phyloP scores from a whole-genome alignment of 1,140 invertebrate species.

The Dendroctonus ponderosae region DNA sequence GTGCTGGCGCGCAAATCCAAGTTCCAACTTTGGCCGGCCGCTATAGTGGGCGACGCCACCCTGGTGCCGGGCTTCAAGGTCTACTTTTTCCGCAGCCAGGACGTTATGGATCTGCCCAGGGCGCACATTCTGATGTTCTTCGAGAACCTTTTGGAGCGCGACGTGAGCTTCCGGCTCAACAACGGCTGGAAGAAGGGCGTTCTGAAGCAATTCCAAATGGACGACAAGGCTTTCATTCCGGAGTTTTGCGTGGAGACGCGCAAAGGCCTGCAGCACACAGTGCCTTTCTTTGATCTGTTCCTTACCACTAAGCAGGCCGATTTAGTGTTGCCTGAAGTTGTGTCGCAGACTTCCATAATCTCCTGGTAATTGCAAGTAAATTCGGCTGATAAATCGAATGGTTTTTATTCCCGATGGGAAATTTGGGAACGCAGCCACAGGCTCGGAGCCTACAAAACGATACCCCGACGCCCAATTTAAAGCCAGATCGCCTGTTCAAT shows the following conservation, averaged over 20 bases:
- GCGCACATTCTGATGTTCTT: slow-evolving; percentile 20
- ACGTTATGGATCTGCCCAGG: slow-evolving; percentile 17
- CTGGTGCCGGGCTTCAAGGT: slow-evolving; percentile 21
- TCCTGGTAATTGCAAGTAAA: slow-evolving; percentile 12
- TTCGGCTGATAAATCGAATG: not conserved
- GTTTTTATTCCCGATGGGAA: not conserved
- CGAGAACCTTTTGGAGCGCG: slow-evolving; percentile 13
- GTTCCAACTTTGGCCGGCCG: slow-evolving; percentile 29
- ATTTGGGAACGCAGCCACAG: too few species aligned
- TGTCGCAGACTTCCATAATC: not conserved
- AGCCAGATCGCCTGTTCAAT: too few species aligned
- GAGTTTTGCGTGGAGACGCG: slow-evolving; percentile 17
- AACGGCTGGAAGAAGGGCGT: slow-evolving; percentile 27
- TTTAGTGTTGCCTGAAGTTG: slow-evolving; percentile 2
- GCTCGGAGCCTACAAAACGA: too few species aligned
- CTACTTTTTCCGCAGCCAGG: slow-evolving; percentile 36
- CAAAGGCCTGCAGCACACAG: slow-evolving; percentile 13
- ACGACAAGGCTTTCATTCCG: slow-evolving; percentile 10
- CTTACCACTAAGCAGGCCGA: slow-evolving; percentile 31
- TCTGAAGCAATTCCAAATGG: slow-evolving; percentile 13
- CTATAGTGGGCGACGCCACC: slow-evolving; percentile 11
- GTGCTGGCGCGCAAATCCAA: slow-evolving; percentile 30
- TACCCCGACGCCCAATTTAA: too few species aligned
- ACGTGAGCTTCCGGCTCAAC: slow-evolving; percentile 28
- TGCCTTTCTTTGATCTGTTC: slow-evolving; percentile 32